Conservation (phyloP, 2,113 vertebrate species). For the Macquaria ambigua region DNA sequence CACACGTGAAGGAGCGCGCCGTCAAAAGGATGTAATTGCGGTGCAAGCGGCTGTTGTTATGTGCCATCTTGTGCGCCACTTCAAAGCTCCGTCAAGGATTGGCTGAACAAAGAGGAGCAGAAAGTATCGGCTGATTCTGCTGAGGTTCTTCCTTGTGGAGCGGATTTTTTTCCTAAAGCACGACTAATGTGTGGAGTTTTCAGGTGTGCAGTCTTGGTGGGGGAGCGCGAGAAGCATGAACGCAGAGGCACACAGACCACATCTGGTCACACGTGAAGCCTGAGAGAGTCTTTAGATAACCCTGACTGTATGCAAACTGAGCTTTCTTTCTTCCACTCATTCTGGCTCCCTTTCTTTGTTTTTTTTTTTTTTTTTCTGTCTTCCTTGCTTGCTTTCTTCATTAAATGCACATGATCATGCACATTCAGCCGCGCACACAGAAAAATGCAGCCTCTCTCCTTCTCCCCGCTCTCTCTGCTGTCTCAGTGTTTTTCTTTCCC, state of each 20-base stretch:
- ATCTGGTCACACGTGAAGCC: constrained; percentile 30
- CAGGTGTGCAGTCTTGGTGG: constrained; percentile 47
- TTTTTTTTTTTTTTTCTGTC: constrained; percentile 11
- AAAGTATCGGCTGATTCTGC: constrained; percentile 52
- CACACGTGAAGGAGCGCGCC: constrained; percentile 41
- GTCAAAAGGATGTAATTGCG: constrained; percentile 74
- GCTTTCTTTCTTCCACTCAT: constrained; percentile 28
- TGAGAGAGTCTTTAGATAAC: constrained; percentile 10
- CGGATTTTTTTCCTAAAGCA: constrained; percentile 30
- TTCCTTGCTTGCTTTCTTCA: constrained; percentile 53
- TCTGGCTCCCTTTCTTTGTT: neutral
- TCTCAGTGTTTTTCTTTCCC: constrained; percentile 74
- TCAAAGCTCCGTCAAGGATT: constrained; percentile 67
- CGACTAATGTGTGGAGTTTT: constrained; percentile 36
- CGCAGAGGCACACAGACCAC: constrained; percentile 13
- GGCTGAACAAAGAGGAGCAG: constrained; percentile 64
- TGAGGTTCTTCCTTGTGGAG: constrained; percentile 42
- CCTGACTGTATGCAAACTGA: constrained; percentile 18
- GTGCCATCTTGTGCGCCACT: constrained; percentile 49
- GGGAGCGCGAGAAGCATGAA: constrained; percentile 6
- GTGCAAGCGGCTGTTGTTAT: constrained; percentile 56
- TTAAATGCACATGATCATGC: constrained; percentile 70
- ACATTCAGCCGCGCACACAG: constrained; percentile 48
- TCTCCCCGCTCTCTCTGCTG: constrained; percentile 57
- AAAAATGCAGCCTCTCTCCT: constrained; percentile 47